Conservation (phyloP, 2,797 vertebrate genomes). For the Crocidura indochinensis region DNA sequence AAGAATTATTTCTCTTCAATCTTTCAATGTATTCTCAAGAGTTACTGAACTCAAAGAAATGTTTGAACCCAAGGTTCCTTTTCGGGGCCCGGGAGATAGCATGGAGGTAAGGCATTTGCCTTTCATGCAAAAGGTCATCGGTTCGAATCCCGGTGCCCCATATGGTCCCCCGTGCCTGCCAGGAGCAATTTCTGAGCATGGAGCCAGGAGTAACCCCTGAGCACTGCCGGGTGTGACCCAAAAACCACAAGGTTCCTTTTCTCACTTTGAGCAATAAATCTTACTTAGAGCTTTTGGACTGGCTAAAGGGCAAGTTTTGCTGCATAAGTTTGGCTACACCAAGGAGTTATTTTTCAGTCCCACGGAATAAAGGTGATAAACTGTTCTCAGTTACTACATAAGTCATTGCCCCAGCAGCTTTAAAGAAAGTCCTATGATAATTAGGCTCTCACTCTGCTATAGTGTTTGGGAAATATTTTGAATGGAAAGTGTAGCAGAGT, state of each 20-base stretch:
- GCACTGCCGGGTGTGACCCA: too few relatives aligned
- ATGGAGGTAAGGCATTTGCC: too few relatives aligned
- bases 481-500: constrained; percentile 16
- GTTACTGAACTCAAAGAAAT: not conserved
- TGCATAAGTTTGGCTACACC: not conserved
- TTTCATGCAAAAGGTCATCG: too few relatives aligned
- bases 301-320: not conserved
- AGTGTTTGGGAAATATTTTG: not conserved
- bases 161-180: too few relatives aligned
- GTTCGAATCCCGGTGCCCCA: too few relatives aligned
- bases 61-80: constrained; percentile 5
- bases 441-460: not conserved
- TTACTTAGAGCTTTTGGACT: not conserved
- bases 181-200: too few relatives aligned
- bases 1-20: constrained; percentile 34
- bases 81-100: too few relatives aligned
- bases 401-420: not conserved
- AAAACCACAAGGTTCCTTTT: not conserved
- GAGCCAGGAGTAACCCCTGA: too few relatives aligned
- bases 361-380: not conserved
- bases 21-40: constrained; percentile 65
- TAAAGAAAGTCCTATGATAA: not conserved
- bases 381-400: not conserved
- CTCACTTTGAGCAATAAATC: not conserved
- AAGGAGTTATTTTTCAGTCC: not conserved